Evolutionary conservation across 2,888 invertebrate genomes (phyloP), one percentile per base, ranked within the genome.

Genomic region (Argyresthia goedartella): DNA sequence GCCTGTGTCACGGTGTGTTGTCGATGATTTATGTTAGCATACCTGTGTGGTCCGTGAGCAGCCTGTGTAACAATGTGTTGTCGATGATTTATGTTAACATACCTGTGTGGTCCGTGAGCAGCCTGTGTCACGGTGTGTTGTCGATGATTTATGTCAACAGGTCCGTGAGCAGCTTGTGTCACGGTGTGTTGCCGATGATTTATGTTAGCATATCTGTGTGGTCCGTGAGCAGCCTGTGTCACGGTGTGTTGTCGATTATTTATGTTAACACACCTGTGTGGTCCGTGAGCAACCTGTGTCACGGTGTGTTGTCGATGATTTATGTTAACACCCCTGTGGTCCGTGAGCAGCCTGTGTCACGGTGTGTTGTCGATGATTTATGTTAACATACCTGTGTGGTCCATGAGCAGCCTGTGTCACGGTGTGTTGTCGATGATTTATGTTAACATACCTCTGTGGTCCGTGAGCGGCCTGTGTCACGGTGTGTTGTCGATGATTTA

Each of bases 161-260:
- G n/a, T n/a, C n/a, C n/a, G n/a, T n/a, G n/a, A n/a, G 55, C 91
- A 91, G 9, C 94, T 93, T 59, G 95, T 93, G 70, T 96, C 96
- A 8, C 93, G 88, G 0, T 95, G 95, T 56, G 90, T 91, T 57
- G 91, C 91, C 63, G 93, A 92, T 4, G 95, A 93, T 49, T 90
- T 89, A n/a, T n/a, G n/a, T n/a, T n/a, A n/a, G n/a, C n/a, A n/a
- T n/a, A n/a, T n/a, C n/a, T n/a, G n/a, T n/a, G n/a, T n/a, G n/a
- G n/a, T n/a, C n/a, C n/a, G n/a, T n/a, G n/a, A n/a, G 55, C 91
- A 91, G 9, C 94, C 93, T 59, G 95, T 93, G 70, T 96, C 96
- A 8, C 93, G 88, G 0, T 95, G 95, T 56, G 90, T 91, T 57
- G 91, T 91, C 63, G 93, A 92, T 4, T 95, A 93, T 49, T 90